Conservation (phyloP, 2,113 vertebrate genomes). For the Tringa solitaria region DNA sequence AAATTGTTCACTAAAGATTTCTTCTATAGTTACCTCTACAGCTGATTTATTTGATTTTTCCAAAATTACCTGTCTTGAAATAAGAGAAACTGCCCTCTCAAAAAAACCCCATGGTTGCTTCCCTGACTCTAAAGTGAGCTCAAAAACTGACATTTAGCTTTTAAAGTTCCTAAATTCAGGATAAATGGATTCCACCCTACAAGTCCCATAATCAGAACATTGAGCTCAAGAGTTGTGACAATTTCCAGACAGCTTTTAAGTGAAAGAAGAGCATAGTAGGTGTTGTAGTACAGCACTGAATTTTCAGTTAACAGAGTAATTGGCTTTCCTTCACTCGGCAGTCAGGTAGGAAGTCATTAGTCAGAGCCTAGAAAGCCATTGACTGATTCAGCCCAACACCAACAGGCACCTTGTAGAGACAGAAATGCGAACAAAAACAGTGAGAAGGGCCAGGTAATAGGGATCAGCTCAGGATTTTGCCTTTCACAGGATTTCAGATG, state of each 20-base stretch:
- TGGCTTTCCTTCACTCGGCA: background rate
- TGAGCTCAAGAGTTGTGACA: background rate
- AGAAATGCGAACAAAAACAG: background rate
- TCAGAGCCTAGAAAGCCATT: background rate
- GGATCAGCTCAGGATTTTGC: background rate
- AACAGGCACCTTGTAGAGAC: background rate
- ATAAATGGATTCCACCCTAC: background rate
- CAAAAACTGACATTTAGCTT: background rate
- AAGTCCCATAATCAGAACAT: background rate
- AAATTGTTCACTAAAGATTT: background rate
- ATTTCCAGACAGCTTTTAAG: background rate
- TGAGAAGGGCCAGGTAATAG: rapidly evolving
- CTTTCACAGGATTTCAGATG: background rate
- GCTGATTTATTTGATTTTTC: background rate
- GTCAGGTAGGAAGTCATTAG: background rate
- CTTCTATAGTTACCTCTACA: background rate
- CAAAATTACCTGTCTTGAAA: background rate
- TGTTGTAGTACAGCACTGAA: background rate
- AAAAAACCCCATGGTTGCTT: background rate
- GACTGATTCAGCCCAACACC: background rate
- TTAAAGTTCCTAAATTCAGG: background rate
- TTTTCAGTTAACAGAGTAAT: background rate
- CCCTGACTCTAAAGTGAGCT: background rate
- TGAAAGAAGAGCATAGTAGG: background rate
- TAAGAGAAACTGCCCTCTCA: background rate